These are phyloP conservation scores for Bacillus rossius DNA, from an alignment of 1,140 invertebrate genomes.

Conservation along the genomic window DNA sequence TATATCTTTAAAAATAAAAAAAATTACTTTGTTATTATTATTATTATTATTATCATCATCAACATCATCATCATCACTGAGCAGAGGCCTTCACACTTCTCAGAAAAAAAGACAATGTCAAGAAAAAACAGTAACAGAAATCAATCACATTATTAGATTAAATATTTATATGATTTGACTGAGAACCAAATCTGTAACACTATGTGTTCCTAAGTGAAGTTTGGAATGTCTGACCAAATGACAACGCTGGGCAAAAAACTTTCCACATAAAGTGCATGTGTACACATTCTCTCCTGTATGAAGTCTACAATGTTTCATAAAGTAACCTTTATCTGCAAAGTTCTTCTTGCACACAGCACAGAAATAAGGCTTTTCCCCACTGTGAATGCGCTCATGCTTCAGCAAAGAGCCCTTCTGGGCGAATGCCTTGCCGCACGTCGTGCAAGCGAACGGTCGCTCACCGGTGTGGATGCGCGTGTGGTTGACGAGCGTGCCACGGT, in stretches of 20 bases:
- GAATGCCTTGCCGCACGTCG: constrained; percentile 44
- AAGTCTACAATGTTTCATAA: constrained; percentile 9
- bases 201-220: neutral
- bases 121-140: too few relatives aligned
- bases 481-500: constrained; percentile 17
- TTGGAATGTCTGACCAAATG: constrained; percentile 8
- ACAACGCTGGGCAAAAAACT: constrained; percentile 8
- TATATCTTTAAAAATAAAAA: too few relatives aligned
- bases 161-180: too few relatives aligned
- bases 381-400: constrained; percentile 49
- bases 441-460: constrained; percentile 45
- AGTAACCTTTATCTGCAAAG: constrained; percentile 10
- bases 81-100: too few relatives aligned
- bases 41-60: too few relatives aligned
- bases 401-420: constrained; percentile 44
- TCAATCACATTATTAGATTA: too few relatives aligned
- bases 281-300: constrained; percentile 12
- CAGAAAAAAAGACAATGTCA: too few relatives aligned
- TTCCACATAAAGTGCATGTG: constrained; percentile 7
- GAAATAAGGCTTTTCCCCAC: constrained; percentile 42
- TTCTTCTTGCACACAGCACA: neutral
- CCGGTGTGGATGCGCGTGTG: constrained; percentile 56
- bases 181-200: too few relatives aligned
- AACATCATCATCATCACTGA: too few relatives aligned
- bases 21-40: too few relatives aligned